phyloP scores from a whole-genome alignment of 2,888 invertebrate species.

The Noctua janthe region DNA sequence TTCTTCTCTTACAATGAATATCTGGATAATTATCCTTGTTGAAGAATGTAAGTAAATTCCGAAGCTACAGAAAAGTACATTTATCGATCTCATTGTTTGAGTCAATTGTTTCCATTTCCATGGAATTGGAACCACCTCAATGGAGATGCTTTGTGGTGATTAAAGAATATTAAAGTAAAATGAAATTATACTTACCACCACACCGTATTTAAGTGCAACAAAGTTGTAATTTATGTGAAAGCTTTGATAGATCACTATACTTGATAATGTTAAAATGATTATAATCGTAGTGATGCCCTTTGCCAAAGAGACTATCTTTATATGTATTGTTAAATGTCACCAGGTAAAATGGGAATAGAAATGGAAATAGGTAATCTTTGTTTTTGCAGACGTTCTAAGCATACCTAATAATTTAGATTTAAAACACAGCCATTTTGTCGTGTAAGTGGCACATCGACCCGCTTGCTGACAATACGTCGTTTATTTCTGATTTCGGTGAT shows the following conservation, averaged over 20 bases:
- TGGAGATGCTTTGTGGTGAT: constrained; percentile 14
- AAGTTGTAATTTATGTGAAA: constrained; percentile 45
- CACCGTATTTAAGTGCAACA: constrained; percentile 22
- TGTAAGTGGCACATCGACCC: constrained; percentile 17
- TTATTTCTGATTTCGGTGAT: constrained; percentile 52
- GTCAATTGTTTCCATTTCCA: constrained; percentile 3
- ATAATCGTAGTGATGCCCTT: constrained; percentile 8
- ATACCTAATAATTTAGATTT: constrained; percentile 8
- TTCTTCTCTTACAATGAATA: not conserved
- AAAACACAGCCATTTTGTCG: constrained; percentile 17
- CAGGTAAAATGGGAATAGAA: not conserved
- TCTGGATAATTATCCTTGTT: not conserved
- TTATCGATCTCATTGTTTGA: not conserved
- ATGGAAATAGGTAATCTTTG: not conserved
- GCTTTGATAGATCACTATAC: constrained; percentile 31
- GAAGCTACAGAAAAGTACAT: not conserved
- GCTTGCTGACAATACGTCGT: constrained; percentile 22
- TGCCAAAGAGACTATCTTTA: not conserved
- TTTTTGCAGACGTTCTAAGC: constrained; percentile 10
- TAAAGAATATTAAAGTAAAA: constrained; percentile 19
- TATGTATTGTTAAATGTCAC: not conserved
- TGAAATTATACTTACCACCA: constrained; percentile 10
- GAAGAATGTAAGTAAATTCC: not conserved
- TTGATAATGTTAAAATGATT: constrained; percentile 29
- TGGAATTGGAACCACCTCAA: not conserved